A percentile compares a stretch with the other conserved stretches of the same genome.
Conservation (phyloP, 2,113 vertebrate genomes). For the Heloderma charlesbogerti region DNA sequence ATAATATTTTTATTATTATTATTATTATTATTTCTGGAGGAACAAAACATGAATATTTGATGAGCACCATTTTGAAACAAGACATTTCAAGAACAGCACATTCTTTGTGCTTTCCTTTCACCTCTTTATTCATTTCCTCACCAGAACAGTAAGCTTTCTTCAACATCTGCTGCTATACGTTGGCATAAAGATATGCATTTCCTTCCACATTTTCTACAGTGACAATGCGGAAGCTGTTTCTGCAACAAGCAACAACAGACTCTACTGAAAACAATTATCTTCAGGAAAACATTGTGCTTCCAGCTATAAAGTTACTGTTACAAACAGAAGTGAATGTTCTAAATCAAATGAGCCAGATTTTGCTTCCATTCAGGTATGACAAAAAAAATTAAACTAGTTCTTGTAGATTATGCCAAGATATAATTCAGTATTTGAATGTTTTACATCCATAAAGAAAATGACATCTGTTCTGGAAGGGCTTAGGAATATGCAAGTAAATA, state of each 20-base stretch:
- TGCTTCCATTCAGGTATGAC: neutral
- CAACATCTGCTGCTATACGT: neutral
- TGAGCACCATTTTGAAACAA: neutral
- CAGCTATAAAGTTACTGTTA: neutral
- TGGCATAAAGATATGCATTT: conserved; percentile 36
- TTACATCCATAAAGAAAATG: neutral
- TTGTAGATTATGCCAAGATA: neutral
- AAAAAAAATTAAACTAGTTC: neutral
- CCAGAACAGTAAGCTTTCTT: conserved; percentile 35
- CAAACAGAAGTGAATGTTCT: neutral
- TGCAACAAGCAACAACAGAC: conserved; percentile 24
- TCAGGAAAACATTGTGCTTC: conserved; percentile 5
- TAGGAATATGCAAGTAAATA: neutral
- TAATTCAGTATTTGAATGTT: neutral
- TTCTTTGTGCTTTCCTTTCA: conserved; percentile 10
- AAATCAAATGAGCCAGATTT: neutral
- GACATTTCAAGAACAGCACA: neutral
- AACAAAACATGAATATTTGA: conserved; percentile 1
- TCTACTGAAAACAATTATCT: conserved; percentile 11
- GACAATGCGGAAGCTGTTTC: neutral
- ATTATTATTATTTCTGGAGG: neutral
- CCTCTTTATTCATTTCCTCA: conserved; percentile 21
- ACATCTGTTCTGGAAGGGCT: neutral
- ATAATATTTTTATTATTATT: neutral
- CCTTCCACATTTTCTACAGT: conserved; percentile 24